A percentile compares a stretch with the other conserved stretches of the same genome.
Evolutionary conservation across 2,113 vertebrate genomes (phyloP).

Genomic region (Scolopax mira): DNA sequence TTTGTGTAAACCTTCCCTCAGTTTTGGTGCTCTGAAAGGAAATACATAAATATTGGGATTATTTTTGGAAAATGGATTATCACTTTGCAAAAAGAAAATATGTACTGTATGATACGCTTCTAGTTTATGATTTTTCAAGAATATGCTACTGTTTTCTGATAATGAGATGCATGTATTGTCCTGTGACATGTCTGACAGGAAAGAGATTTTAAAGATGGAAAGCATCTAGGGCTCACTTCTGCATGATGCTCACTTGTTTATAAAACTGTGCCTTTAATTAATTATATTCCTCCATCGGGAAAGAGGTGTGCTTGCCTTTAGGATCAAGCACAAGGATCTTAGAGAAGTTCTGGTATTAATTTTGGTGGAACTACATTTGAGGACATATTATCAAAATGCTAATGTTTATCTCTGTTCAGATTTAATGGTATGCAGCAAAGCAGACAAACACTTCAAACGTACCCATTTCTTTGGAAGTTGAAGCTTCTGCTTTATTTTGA

Average conservation of each 20-base stretch:
- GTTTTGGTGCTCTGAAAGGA: neutral
- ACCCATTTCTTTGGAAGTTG: neutral
- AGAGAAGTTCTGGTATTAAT: neutral
- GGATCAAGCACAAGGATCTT: neutral
- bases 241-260: neutral
- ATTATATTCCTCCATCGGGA: neutral
- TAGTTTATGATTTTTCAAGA: neutral
- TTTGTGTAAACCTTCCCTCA: neutral
- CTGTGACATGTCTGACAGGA: neutral
- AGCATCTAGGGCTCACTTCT: neutral
- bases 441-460: neutral
- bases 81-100: neutral
- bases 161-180: neutral
- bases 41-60: neutral
- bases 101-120: neutral
- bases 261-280: neutral
- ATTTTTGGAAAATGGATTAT: neutral
- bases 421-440: neutral
- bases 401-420: neutral
- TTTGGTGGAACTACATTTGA: neutral
- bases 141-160: neutral
- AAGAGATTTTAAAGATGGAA: neutral
- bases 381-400: neutral
- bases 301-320: neutral
- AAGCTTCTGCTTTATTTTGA: neutral